phyloP scores from a whole-genome alignment of 2,797 vertebrate genomes.

The Chromis chromis region DNA sequence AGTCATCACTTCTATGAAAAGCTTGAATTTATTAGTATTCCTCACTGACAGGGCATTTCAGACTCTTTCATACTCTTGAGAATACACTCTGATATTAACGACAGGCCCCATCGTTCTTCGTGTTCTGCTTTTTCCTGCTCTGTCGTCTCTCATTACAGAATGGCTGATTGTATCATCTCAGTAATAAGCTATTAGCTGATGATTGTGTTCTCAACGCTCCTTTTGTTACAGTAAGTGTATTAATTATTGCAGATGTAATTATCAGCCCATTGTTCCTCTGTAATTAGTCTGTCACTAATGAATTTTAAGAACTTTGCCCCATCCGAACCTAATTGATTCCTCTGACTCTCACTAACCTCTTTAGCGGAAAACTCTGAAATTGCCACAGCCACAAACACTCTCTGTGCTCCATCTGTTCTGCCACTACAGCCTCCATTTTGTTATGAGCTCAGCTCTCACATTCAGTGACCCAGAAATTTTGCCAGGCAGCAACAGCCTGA shows the following conservation, averaged over 20 bases:
- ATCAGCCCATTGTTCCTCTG: conserved; percentile 77
- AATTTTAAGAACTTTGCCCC: conserved; percentile 74
- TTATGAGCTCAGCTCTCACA: conserved; percentile 50
- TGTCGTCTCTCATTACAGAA: conserved; percentile 67
- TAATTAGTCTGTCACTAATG: conserved; percentile 83
- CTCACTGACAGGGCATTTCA: not conserved
- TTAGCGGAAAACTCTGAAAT: conserved; percentile 67
- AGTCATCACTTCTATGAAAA: not conserved
- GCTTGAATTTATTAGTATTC: conserved; percentile 4
- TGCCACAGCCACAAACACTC: conserved; percentile 33
- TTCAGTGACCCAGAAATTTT: conserved; percentile 72
- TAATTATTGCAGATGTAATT: conserved; percentile 83
- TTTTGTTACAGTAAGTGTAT: conserved; percentile 78
- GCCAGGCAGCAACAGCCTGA: conserved; percentile 53
- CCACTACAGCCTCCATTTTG: conserved; percentile 54
- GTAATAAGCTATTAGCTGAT: conserved; percentile 78
- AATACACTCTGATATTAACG: conserved; percentile 16
- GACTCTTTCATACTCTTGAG: conserved; percentile 1
- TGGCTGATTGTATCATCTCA: conserved; percentile 76
- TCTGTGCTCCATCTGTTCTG: conserved; percentile 39
- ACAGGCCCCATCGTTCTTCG: conserved; percentile 5
- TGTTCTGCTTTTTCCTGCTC: conserved; percentile 30
- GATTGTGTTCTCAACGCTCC: conserved; percentile 69
- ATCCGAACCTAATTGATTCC: conserved; percentile 78
- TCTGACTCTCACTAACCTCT: conserved; percentile 70